Conservation (phyloP, 2,888 invertebrate genomes). For the Caenorhabditis angaria region DNA sequence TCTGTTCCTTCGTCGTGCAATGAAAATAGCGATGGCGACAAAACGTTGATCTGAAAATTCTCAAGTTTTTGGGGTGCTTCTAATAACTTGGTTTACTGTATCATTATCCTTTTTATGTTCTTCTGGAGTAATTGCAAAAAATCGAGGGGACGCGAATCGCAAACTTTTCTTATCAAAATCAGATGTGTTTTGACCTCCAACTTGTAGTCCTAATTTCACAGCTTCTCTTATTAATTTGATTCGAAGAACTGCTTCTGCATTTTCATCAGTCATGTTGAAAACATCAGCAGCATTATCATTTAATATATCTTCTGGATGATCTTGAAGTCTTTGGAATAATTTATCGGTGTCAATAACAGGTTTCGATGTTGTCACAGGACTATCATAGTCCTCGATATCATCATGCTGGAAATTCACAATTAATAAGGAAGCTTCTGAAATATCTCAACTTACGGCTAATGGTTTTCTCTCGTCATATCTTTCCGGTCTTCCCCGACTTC, state of each 20-base stretch:
- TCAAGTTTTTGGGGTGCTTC: too few relatives aligned
- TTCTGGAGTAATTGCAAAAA: conserved; percentile 61
- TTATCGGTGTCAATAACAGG: neutral
- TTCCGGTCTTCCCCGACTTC: conserved; percentile 1
- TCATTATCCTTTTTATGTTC: conserved; percentile 46
- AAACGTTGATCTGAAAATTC: conserved; percentile 53
- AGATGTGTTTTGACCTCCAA: conserved; percentile 50
- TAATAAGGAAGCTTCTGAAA: too few relatives aligned
- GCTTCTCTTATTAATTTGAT: conserved; percentile 35
- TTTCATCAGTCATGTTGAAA: conserved; percentile 30
- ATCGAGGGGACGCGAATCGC: conserved; percentile 54
- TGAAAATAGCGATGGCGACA: conserved; percentile 63
- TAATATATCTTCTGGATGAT: conserved; percentile 33
- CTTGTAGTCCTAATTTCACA: conserved; percentile 46
- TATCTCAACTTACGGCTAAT: conserved; percentile 12
- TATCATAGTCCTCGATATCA: neutral
- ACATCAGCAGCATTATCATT: conserved; percentile 15
- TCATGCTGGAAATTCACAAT: conserved; percentile 11
- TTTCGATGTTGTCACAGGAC: neutral
- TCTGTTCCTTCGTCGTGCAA: conserved; percentile 56
- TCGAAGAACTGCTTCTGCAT: conserved; percentile 23
- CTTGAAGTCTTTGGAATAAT: conserved; percentile 26
- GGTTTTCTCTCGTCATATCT: conserved; percentile 4
- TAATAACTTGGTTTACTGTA: conserved; percentile 27
- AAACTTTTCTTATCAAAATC: conserved; percentile 45